A percentile compares a stretch with the other conserved stretches of the same genome.
phyloP scores from a whole-genome alignment of 2,888 invertebrate genomes.

The Fragum whitleyi region DNA sequence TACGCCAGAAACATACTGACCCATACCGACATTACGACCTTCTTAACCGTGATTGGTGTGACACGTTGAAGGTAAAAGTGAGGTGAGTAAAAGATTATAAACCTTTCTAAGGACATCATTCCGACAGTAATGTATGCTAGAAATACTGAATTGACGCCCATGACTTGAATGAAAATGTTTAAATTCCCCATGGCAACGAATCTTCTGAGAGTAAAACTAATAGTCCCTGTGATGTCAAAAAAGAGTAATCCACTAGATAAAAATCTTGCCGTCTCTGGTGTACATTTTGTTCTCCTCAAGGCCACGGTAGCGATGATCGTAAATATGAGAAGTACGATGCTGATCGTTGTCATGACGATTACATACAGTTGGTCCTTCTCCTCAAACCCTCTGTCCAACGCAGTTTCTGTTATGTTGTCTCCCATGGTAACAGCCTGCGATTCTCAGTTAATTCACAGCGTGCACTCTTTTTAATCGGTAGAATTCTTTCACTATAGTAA shows the following conservation, averaged over 20 bases:
- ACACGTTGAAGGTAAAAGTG: constrained; percentile 34
- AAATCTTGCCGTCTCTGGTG: constrained; percentile 34
- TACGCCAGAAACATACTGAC: constrained; percentile 14
- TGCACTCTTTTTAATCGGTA: no score
- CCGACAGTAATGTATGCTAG: constrained; percentile 45
- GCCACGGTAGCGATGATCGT: constrained; percentile 10
- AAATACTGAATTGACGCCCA: constrained; percentile 25
- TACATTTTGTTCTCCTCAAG: constrained; percentile 5
- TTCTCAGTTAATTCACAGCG: no score
- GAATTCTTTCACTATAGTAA: no score
- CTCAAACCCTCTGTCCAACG: neutral
- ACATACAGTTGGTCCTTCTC: neutral
- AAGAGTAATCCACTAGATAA: constrained; percentile 41
- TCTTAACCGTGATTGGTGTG: constrained; percentile 13
- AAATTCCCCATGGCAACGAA: constrained; percentile 27
- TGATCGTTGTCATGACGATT: constrained; percentile 3
- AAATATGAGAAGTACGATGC: constrained; percentile 14
- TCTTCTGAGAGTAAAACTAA: constrained; percentile 31
- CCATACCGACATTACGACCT: constrained; percentile 28
- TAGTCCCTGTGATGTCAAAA: constrained; percentile 33
- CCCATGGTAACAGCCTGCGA: neutral
- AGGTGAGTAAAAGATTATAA: constrained; percentile 38
- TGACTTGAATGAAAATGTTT: constrained; percentile 39
- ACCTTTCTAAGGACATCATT: constrained; percentile 46
- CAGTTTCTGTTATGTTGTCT: neutral